phyloP scores from a whole-genome alignment of 23 tunicate species.

The Trididemnum clinides region DNA sequence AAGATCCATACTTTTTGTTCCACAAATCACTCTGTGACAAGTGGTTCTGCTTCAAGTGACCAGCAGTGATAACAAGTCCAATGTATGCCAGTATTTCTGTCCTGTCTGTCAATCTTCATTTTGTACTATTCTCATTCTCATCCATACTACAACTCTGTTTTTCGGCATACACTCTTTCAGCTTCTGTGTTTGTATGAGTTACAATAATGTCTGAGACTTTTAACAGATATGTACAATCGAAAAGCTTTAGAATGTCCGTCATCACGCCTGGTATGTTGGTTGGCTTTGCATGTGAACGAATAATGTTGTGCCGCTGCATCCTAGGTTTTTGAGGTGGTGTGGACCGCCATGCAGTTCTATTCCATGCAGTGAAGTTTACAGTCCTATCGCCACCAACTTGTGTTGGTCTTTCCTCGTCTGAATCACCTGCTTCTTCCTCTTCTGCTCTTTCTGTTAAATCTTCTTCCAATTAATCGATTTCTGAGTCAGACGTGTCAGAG shows the following conservation, averaged over 20 bases:
- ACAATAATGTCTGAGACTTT: slow-evolving; percentile 11
- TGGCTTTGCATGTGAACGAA: slow-evolving; percentile 8
- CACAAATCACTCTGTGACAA: background rate
- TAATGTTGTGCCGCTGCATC: slow-evolving; percentile 9
- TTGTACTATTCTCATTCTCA: background rate
- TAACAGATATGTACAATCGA: background rate
- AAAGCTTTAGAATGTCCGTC: slow-evolving; percentile 3
- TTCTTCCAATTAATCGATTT: background rate
- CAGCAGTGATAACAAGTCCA: no score
- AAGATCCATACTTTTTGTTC: slow-evolving; percentile 3
- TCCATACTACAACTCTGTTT: background rate
- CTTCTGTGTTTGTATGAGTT: background rate
- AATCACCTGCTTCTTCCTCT: slow-evolving; percentile 29
- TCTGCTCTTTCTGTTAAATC: background rate
- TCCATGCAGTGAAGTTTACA: slow-evolving; percentile 10
- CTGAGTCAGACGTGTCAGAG: slow-evolving; percentile 10
- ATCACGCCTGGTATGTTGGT: slow-evolving; percentile 2
- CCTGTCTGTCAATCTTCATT: slow-evolving; percentile 4
- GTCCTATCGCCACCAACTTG: slow-evolving; percentile 9
- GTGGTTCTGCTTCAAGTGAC: no score
- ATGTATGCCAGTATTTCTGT: no score
- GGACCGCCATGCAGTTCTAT: slow-evolving; percentile 5
- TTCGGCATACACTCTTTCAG: background rate
- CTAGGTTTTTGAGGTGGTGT: background rate
- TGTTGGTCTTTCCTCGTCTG: background rate